Conservation (phyloP, 1,140 invertebrate species). For the Trichonephila clavipes region DNA sequence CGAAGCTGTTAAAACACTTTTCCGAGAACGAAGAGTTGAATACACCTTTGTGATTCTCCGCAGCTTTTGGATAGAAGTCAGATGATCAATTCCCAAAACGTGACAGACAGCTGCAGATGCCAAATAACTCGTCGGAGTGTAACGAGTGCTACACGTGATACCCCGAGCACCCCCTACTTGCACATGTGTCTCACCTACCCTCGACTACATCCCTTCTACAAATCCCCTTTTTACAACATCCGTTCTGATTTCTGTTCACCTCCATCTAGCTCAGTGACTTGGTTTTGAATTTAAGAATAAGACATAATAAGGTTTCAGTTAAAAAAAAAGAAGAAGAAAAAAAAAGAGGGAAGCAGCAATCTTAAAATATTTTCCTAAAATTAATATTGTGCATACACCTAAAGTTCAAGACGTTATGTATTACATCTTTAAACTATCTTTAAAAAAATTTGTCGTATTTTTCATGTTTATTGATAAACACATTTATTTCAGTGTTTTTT, state of each 20-base stretch:
- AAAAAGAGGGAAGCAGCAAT: too few relatives aligned
- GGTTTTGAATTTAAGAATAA: too few relatives aligned
- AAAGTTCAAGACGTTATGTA: too few relatives aligned
- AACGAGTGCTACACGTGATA: slow-evolving; percentile 44
- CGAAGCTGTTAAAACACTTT: neutral
- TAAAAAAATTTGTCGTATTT: too few relatives aligned
- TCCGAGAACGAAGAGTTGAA: neutral
- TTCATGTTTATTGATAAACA: too few relatives aligned
- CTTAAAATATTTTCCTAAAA: too few relatives aligned
- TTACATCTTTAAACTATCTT: too few relatives aligned
- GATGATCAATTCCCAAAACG: slow-evolving; percentile 40
- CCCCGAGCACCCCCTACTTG: neutral
- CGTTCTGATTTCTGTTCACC: slow-evolving; percentile 24
- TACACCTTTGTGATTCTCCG: neutral
- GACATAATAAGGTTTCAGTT: too few relatives aligned
- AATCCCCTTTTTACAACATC: slow-evolving; percentile 26
- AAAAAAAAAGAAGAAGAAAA: too few relatives aligned
- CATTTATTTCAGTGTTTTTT: too few relatives aligned
- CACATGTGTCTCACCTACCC: slow-evolving; percentile 58
- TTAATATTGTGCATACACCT: too few relatives aligned
- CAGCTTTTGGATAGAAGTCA: slow-evolving; percentile 1
- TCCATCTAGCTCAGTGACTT: neutral
- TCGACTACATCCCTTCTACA: neutral
- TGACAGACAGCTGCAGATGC: slow-evolving; percentile 67
- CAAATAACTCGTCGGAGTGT: neutral